phyloP scores from a whole-genome alignment of 2,797 vertebrate genomes.

The Phoeniculus purpureus region DNA sequence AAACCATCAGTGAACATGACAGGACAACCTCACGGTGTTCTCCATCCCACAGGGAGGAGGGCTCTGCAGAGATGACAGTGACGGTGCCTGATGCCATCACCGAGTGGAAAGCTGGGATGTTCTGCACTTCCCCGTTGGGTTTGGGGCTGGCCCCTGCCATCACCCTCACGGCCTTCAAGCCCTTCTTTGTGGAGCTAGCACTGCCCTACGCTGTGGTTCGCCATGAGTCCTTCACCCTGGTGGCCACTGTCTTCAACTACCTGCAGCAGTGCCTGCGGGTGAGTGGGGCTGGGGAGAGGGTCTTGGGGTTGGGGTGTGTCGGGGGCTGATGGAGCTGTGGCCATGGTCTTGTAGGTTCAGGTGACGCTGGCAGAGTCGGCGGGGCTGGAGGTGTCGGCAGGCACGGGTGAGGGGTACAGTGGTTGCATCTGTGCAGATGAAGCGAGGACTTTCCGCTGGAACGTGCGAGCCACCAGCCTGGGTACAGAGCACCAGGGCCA shows the following conservation, averaged over 20 bases:
- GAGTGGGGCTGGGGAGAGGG: neutral
- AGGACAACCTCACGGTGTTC: neutral
- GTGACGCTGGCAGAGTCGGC: neutral
- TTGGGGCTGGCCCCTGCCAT: constrained; percentile 79
- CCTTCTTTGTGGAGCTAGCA: constrained; percentile 83
- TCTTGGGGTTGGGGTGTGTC: rapidly evolving
- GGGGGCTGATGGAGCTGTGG: neutral
- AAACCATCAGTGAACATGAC: neutral
- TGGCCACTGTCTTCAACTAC: constrained; percentile 86
- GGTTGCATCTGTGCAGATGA: constrained; percentile 81
- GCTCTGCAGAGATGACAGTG: neutral
- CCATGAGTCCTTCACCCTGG: constrained; percentile 82
- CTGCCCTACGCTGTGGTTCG: constrained; percentile 83
- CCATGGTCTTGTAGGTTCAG: neutral
- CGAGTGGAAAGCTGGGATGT: constrained; percentile 31
- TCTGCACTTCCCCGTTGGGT: constrained; percentile 59
- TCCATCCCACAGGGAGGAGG: neutral
- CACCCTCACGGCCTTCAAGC: constrained; percentile 81
- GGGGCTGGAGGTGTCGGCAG: constrained; percentile 45
- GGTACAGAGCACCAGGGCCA: neutral
- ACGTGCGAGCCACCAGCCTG: constrained; percentile 33
- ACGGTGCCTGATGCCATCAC: constrained; percentile 46
- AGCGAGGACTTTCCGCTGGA: constrained; percentile 82
- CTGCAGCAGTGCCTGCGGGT: constrained; percentile 84
- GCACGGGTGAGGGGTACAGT: constrained; percentile 18